Evolutionary conservation across 1,140 invertebrate species (phyloP).

Genomic region (Liolophura sinensis): DNA sequence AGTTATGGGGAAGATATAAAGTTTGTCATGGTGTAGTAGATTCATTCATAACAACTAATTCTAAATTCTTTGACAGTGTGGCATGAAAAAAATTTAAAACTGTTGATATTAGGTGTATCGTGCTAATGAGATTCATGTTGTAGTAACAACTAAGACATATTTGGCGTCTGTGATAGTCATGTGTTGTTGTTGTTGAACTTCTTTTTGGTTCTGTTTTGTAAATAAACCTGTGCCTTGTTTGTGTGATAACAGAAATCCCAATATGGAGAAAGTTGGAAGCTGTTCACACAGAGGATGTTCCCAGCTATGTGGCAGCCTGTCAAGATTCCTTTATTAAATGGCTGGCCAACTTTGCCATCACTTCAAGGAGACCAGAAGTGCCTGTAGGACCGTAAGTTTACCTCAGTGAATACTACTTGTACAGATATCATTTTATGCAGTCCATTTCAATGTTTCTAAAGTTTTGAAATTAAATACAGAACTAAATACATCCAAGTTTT

Average conservation of each 20-base stretch:
- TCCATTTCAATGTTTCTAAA: no score
- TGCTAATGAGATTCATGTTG: not conserved
- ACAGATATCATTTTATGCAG: no score
- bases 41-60: no score
- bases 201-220: not conserved
- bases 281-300: slow-evolving; percentile 37
- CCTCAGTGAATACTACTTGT: no score
- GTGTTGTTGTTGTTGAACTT: no score
- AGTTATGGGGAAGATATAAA: no score
- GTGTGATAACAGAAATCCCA: slow-evolving; percentile 39
- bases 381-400: slow-evolving; percentile 27
- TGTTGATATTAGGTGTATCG: not conserved
- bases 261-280: slow-evolving; percentile 27
- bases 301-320: slow-evolving; percentile 42
- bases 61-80: no score
- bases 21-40: no score
- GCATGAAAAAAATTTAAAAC: no score
- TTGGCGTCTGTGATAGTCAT: no score
- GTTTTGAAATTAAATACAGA: no score
- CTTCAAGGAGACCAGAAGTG: slow-evolving; percentile 31
- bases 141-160: not conserved
- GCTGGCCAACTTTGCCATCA: slow-evolving; percentile 42
- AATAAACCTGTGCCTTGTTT: not conserved
- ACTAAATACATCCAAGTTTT: no score
- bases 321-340: slow-evolving; percentile 47